Evolutionary conservation across 2,888 invertebrate species (phyloP).

Genomic region (Zele albiditarsus): DNA sequence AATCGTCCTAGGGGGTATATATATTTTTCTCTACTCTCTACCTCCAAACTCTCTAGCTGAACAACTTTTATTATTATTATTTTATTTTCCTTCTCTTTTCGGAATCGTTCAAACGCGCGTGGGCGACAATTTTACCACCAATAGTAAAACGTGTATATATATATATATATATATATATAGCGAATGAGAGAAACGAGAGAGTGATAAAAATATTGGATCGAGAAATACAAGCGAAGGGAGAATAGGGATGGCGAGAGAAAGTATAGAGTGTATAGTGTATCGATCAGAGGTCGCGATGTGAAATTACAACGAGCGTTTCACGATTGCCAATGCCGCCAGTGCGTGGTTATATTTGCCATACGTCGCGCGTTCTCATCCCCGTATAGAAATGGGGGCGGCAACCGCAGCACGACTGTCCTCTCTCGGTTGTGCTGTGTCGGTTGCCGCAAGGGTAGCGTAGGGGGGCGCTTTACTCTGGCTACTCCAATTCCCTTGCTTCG

Average conservation of each 20-base stretch:
- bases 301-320: slow-evolving; percentile 62
- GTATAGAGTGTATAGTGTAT: slow-evolving; percentile 54
- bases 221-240: slow-evolving; percentile 16
- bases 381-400: slow-evolving; percentile 68
- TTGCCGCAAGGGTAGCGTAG: slow-evolving; percentile 50
- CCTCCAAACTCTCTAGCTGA: slow-evolving; percentile 33
- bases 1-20: slow-evolving; percentile 45
- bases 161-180: background rate
- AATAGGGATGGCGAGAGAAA: slow-evolving; percentile 20
- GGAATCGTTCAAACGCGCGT: background rate
- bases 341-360: slow-evolving; percentile 70
- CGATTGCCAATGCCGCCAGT: slow-evolving; percentile 60
- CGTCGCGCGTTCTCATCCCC: slow-evolving; percentile 63
- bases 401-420: slow-evolving; percentile 70
- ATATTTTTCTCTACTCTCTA: background rate
- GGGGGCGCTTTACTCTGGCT: slow-evolving; percentile 42
- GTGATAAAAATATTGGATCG: slow-evolving; percentile 9
- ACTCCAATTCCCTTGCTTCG: slow-evolving; percentile 48
- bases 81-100: background rate
- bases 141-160: too few relatives aligned
- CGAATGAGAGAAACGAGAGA: slow-evolving; percentile 6
- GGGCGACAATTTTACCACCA: slow-evolving; percentile 7
- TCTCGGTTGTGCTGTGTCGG: slow-evolving; percentile 46
- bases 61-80: slow-evolving; percentile 9
- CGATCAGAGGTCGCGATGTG: slow-evolving; percentile 66